These are phyloP conservation scores for Chiloscyllium plagiosum DNA, from an alignment of 2,113 vertebrate genomes.

Conservation along the genomic window DNA sequence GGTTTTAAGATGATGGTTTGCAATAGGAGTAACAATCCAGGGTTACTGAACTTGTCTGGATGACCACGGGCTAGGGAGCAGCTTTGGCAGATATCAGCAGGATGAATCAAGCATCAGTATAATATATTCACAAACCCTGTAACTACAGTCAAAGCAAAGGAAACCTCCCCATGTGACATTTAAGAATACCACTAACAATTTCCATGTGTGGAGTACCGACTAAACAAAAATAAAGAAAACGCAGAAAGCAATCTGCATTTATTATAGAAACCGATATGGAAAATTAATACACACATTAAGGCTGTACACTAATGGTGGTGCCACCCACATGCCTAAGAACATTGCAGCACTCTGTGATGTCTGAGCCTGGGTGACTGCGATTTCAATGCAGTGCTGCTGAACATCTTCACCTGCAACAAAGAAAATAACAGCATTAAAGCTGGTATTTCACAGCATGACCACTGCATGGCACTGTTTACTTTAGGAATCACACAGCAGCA, in stretches of 20 bases:
- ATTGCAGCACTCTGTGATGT: slow-evolving; percentile 79
- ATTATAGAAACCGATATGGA: not conserved
- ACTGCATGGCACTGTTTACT: slow-evolving; percentile 32
- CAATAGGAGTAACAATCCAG: not conserved
- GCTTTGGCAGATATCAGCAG: not conserved
- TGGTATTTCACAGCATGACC: not conserved
- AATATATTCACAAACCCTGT: not conserved
- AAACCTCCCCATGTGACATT: not conserved
- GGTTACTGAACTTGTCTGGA: not conserved
- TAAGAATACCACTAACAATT: not conserved
- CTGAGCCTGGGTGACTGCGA: slow-evolving; percentile 73
- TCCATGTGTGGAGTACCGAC: not conserved
- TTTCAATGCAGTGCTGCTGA: slow-evolving; percentile 74
- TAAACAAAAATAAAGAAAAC: not conserved
- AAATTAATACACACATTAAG: slow-evolving; percentile 67
- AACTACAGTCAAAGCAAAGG: not conserved
- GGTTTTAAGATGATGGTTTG: not conserved
- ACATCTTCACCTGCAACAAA: slow-evolving; percentile 71
- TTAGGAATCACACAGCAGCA: not conserved
- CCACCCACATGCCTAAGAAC: slow-evolving; percentile 81
- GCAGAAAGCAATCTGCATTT: not conserved
- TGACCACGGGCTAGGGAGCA: too few species aligned
- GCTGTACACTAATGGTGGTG: slow-evolving; percentile 71
- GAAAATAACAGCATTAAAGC: slow-evolving; percentile 40
- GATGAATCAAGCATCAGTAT: not conserved